Evolutionary conservation across 1,140 invertebrate species (phyloP).

Genomic region (Olivierus martensii): DNA sequence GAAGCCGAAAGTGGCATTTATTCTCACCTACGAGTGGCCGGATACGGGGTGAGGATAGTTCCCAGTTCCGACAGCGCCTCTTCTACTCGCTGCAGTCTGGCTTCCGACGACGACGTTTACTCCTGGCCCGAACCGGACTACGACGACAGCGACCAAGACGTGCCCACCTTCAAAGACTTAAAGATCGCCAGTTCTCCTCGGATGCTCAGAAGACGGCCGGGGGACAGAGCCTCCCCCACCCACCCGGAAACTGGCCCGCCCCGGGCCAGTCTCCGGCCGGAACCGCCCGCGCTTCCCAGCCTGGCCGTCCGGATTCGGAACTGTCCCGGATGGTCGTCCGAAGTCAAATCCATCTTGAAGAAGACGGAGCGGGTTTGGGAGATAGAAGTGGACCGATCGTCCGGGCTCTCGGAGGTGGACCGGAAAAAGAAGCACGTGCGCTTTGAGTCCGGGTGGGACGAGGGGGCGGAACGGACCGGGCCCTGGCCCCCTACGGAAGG

Average conservation of each 20-base stretch:
- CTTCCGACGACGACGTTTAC: conserved; percentile 9
- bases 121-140: conserved; percentile 18
- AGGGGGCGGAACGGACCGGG: too few relatives aligned
- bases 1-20: conserved; percentile 14
- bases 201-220: too few relatives aligned
- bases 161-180: conserved; percentile 5
- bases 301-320: too few relatives aligned
- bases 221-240: neutral
- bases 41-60: conserved; percentile 10
- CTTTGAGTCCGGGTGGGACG: conserved; percentile 10
- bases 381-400: neutral
- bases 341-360: conserved; percentile 21
- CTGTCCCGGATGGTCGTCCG: neutral
- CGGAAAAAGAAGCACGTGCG: conserved; percentile 8
- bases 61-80: neutral
- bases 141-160: conserved; percentile 4
- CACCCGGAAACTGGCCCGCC: neutral
- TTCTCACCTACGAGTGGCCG: conserved; percentile 8
- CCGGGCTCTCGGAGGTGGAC: neutral
- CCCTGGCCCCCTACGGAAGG: too few relatives aligned
- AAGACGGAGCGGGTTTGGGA: conserved; percentile 6
- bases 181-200: neutral
- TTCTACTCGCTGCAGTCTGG: conserved; percentile 5
- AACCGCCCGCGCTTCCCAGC: conserved; percentile 8
- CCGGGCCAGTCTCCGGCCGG: neutral